Conservation (phyloP, 64 coral and sea anemone species). For the Stichodactyla mertensii region DNA sequence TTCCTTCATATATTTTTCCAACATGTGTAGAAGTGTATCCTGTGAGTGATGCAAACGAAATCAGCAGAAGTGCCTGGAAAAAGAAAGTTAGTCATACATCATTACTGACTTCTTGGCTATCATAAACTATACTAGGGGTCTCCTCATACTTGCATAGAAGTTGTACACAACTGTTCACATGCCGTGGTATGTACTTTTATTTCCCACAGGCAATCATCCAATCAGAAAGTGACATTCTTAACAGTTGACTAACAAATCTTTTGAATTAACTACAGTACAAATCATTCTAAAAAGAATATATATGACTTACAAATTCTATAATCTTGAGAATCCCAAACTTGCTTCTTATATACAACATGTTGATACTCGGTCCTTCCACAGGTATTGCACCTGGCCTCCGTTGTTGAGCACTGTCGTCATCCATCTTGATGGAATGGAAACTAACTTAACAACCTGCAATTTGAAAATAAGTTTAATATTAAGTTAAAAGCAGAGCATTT, state of each 20-base stretch:
- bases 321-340: slow-evolving; percentile 75
- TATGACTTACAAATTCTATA: slow-evolving; percentile 87
- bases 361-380: background rate
- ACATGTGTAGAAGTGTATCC: slow-evolving; percentile 33
- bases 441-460: background rate
- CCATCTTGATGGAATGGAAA: background rate
- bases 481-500: too few relatives aligned
- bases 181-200: too few relatives aligned
- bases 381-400: background rate
- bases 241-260: too few relatives aligned
- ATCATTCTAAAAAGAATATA: background rate
- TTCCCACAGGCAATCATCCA: too few relatives aligned
- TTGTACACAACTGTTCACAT: too few relatives aligned
- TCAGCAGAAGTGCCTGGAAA: slow-evolving; percentile 67
- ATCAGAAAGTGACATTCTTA: too few relatives aligned
- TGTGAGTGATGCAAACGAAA: slow-evolving; percentile 90
- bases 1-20: slow-evolving; percentile 33
- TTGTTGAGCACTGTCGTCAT: background rate
- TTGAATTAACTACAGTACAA: background rate
- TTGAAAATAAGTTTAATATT: too few relatives aligned
- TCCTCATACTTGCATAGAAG: too few relatives aligned
- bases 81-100: background rate
- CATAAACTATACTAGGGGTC: too few relatives aligned
- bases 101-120: background rate
- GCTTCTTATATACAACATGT: slow-evolving; percentile 66